These are phyloP conservation scores for Pteropus rufus DNA, from an alignment of 2,797 vertebrate genomes.

Conservation along the genomic window DNA sequence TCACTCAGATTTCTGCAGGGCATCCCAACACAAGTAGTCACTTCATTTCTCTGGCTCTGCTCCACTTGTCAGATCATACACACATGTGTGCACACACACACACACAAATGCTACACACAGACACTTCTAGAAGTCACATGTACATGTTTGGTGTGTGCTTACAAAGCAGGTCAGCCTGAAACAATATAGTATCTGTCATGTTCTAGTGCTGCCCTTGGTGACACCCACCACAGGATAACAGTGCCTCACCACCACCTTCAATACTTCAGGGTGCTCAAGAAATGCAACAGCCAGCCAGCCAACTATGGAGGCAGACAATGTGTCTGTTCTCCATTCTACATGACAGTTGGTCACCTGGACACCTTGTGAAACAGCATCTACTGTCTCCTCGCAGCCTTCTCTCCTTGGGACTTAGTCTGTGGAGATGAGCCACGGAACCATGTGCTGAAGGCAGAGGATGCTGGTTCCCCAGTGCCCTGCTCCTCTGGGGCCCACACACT, in stretches of 20 bases:
- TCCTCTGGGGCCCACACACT: not conserved
- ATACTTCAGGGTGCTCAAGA: not conserved
- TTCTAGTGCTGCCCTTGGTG: not conserved
- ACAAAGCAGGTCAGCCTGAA: not conserved
- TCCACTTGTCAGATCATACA: not conserved
- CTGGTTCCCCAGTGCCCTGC: not conserved
- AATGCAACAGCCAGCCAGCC: not conserved
- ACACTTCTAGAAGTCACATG: not conserved
- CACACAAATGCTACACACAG: accelerated
- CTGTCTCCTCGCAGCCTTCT: not conserved
- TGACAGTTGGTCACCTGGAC: not conserved
- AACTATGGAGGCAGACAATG: not conserved
- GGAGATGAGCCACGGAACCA: not conserved
- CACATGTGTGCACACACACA: too few species aligned
- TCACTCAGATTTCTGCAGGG: not conserved
- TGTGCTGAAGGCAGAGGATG: not conserved
- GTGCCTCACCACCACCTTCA: not conserved
- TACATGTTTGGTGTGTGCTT: accelerated
- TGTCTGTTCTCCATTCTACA: accelerated
- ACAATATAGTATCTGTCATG: not conserved
- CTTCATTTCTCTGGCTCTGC: not conserved
- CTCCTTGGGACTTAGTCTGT: not conserved
- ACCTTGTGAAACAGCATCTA: not conserved
- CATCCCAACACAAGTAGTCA: not conserved
- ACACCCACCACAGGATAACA: not conserved